Conservation (phyloP, 2,888 invertebrate genomes). For the Tricholauxania praeusta region DNA sequence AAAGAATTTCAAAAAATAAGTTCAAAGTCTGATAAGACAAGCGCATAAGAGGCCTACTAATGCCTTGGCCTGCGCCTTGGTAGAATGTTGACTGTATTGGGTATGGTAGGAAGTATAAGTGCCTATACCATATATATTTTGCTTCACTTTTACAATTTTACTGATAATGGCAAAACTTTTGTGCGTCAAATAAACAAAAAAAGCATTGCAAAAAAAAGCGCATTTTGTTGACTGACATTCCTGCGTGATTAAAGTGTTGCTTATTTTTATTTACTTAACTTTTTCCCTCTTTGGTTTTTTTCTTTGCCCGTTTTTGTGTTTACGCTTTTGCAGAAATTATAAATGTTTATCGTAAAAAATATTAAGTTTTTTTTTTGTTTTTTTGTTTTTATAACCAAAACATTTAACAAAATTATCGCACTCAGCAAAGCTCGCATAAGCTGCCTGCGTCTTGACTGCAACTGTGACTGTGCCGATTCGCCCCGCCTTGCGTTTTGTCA, state of each 20-base stretch:
- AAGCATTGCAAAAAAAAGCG: conserved; percentile 9
- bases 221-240: conserved; percentile 34
- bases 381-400: not conserved
- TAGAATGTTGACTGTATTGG: too few species aligned
- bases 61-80: too few species aligned
- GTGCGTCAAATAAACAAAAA: conserved; percentile 4
- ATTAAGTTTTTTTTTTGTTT: conserved; percentile 13
- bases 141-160: too few species aligned
- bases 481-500: conserved; percentile 8
- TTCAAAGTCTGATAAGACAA: too few species aligned
- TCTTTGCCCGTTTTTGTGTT: too few species aligned
- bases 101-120: too few species aligned
- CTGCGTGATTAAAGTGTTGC: conserved; percentile 19
- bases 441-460: not conserved
- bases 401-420: too few species aligned
- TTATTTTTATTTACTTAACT: conserved; percentile 22
- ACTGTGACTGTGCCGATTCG: conserved; percentile 6
- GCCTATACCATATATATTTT: too few species aligned
- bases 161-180: too few species aligned
- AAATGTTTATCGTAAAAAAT: conserved; percentile 17
- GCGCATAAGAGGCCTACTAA: too few species aligned
- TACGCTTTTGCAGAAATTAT: not conserved
- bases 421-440: conserved; percentile 8
- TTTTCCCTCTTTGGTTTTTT: not conserved
- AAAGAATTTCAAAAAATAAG: too few species aligned